Evolutionary conservation across 2,797 vertebrate genomes (phyloP).

Genomic region (Vultur gryphus): DNA sequence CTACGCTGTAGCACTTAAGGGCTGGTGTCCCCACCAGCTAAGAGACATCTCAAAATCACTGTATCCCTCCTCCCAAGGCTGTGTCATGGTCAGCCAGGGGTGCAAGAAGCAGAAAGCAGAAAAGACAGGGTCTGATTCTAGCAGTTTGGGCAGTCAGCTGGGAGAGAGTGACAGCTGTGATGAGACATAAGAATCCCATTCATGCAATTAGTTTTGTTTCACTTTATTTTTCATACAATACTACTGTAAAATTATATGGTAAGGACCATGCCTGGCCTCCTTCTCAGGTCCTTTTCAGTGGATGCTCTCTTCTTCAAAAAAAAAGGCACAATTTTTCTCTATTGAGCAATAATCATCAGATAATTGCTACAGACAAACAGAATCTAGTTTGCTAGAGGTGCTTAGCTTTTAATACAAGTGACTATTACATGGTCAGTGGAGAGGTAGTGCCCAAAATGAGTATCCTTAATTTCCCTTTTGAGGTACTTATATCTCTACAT

Average conservation of each 20-base stretch:
- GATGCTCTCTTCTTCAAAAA: background rate
- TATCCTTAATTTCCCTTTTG: background rate
- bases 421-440: background rate
- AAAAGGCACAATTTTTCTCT: background rate
- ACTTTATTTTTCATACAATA: background rate
- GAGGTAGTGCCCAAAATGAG: background rate
- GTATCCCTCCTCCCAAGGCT: background rate
- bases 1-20: background rate
- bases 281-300: background rate
- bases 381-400: background rate
- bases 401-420: background rate
- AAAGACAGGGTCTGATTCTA: background rate
- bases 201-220: background rate
- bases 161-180: background rate
- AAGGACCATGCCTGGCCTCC: background rate
- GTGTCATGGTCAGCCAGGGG: background rate
- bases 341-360: background rate
- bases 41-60: background rate
- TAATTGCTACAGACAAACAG: background rate
- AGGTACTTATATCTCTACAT: background rate
- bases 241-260: background rate
- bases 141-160: background rate
- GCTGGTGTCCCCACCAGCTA: background rate
- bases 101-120: background rate
- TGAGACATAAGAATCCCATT: background rate